Evolutionary conservation across 2,797 vertebrate genomes (phyloP), one percentile per base, ranked within the genome.

Genomic region (Ctenosaura bakeri): DNA sequence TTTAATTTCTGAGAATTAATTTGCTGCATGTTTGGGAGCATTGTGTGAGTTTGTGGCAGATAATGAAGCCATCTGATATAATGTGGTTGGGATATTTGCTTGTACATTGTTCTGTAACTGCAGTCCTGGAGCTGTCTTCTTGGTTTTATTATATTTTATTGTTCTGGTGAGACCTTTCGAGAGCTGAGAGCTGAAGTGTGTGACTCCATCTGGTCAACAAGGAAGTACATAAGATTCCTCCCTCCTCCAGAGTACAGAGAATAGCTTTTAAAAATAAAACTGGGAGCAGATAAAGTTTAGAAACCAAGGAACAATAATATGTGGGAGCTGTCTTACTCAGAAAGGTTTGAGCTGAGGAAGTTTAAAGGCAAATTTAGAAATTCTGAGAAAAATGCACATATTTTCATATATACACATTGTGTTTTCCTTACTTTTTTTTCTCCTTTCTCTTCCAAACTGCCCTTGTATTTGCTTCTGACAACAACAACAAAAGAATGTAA

Each of bases 181-280:
- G 59, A 85, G 62, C 88, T 13, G 22, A 84, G 29, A 29, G 35
- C 26, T 54, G 54, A 69, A 88, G 87, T 8, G 12, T 85, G 77
- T n/a, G 77, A 73, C 71, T 50, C 46, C 69, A 2, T 76, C 29
- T 82, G 22, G 8, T 32, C 54, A 38, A 81, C 83, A 83, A 90
- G 89, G 89, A 90, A 90, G 54, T 86, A 81, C 52, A 71, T 62
- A 14, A 18, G 50, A 4, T 85, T 69, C 59, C 22, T 46, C 56
- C 24, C 20, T 6, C 14, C 73, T 22, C 62, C 46, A 1, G 71
- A 74, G 74, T n/a, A 24, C 38, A 4, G 42, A 35, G 35, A n/a
- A 73, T 56, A 73, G 54, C 22, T 69, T 66, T 35, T 24, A 35
- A 81, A 86, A 80, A 86, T 59, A 85, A 90, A 73, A 83, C 3